Evolutionary conservation across 2,113 vertebrate species (phyloP).

Genomic region (Oryzias woworae): DNA sequence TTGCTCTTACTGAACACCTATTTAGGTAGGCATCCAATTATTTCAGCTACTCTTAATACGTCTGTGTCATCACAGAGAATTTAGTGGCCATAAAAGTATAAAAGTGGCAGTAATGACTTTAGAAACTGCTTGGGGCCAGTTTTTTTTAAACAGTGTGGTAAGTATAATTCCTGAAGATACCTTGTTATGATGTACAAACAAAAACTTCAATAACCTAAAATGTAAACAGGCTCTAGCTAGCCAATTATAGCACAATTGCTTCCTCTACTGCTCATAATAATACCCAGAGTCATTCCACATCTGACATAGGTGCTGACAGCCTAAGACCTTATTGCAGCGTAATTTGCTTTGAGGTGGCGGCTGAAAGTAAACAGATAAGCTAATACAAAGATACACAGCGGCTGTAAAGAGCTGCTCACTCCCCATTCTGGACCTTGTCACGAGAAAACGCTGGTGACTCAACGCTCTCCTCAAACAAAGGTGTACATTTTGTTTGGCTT

Average conservation of each 20-base stretch:
- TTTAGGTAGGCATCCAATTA: too few species aligned
- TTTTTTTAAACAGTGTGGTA: too few species aligned
- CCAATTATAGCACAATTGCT: slow-evolving; percentile 31
- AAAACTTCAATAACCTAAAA: slow-evolving; percentile 10
- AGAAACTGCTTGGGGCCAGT: too few species aligned
- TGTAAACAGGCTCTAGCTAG: slow-evolving; percentile 3
- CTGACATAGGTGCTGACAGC: slow-evolving; percentile 18
- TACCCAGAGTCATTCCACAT: slow-evolving; percentile 22
- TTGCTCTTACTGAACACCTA: too few species aligned
- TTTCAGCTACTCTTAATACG: too few species aligned
- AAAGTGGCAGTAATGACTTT: too few species aligned
- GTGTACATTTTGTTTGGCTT: slow-evolving; percentile 48
- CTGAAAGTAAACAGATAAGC: slow-evolving; percentile 53
- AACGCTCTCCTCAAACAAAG: slow-evolving; percentile 47
- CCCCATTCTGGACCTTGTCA: slow-evolving; percentile 28
- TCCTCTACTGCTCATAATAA: slow-evolving; percentile 1
- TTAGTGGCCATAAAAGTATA: too few species aligned
- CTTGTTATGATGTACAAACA: neutral
- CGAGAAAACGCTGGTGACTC: slow-evolving; percentile 22
- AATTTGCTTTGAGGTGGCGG: slow-evolving; percentile 50
- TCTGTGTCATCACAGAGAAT: too few species aligned
- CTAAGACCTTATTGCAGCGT: slow-evolving; percentile 25
- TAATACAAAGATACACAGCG: slow-evolving; percentile 49
- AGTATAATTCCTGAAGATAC: neutral
- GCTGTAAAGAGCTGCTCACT: slow-evolving; percentile 37